Evolutionary conservation across 2,113 vertebrate species (phyloP).

Genomic region (Sisor rabdophorus): DNA sequence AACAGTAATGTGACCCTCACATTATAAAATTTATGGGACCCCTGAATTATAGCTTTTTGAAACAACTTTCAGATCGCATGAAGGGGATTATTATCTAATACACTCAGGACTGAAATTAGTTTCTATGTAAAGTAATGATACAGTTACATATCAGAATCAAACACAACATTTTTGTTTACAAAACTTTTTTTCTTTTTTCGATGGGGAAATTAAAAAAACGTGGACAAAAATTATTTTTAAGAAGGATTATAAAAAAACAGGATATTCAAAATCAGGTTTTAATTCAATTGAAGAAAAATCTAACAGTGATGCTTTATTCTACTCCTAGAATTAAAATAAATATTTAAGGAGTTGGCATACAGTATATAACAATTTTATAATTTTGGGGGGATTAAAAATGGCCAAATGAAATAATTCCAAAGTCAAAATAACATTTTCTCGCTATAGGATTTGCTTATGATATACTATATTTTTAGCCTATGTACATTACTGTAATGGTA

Average conservation of each 20-base stretch:
- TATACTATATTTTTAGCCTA: slow-evolving; percentile 74
- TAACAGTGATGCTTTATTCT: no score
- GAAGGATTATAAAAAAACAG: no score
- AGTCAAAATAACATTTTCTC: slow-evolving; percentile 42
- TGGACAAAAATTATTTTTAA: not conserved
- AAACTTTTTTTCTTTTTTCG: not conserved
- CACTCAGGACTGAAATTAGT: not conserved
- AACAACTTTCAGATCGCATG: no score
- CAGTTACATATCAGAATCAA: slow-evolving; percentile 8
- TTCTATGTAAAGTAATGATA: slow-evolving; percentile 14
- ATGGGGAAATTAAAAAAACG: slow-evolving; percentile 4
- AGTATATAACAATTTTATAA: no score
- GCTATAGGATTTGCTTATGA: slow-evolving; percentile 66
- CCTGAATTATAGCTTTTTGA: no score
- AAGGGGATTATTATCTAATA: no score
- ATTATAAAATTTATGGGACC: no score
- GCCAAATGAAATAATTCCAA: slow-evolving; percentile 36
- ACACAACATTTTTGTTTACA: not conserved
- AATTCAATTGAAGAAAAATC: no score
- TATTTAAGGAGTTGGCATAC: no score
- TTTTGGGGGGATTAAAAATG: not conserved
- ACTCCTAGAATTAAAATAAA: no score
- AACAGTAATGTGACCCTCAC: no score
- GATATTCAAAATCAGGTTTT: no score
- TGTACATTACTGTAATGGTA: slow-evolving; percentile 67